phyloP scores from a whole-genome alignment of 2,113 vertebrate species.

The Lycocorax pyrrhopterus region DNA sequence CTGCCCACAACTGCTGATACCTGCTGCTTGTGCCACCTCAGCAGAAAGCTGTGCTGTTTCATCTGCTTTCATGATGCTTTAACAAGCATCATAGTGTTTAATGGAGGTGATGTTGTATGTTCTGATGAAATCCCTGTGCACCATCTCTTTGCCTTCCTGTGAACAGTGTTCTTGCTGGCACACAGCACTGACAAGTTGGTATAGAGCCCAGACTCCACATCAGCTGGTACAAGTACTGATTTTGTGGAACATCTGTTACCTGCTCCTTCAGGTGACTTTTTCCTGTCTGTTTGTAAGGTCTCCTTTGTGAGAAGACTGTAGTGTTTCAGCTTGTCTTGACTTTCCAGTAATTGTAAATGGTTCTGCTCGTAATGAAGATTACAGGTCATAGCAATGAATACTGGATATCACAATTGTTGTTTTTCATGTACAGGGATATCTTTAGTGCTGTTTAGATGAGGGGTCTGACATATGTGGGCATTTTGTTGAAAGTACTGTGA shows the following conservation, averaged over 20 bases:
- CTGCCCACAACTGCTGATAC: background rate
- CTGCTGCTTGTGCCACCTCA: background rate
- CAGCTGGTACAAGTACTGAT: background rate
- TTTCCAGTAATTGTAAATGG: background rate
- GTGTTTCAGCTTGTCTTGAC: background rate
- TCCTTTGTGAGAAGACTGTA: background rate
- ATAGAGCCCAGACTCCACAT: background rate
- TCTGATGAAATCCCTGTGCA: background rate
- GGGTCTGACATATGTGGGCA: rapidly evolving
- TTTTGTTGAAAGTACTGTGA: background rate
- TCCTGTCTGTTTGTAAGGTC: rapidly evolving
- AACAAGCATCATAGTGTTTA: background rate
- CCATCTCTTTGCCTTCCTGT: background rate
- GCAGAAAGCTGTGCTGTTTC: background rate
- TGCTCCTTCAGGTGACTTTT: background rate
- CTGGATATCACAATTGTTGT: background rate
- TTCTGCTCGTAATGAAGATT: background rate
- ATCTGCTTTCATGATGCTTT: background rate
- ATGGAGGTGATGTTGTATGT: background rate
- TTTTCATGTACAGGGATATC: background rate
- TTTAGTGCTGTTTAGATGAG: background rate
- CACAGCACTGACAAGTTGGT: background rate
- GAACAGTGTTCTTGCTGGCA: background rate
- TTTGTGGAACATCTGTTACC: background rate
- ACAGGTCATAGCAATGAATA: background rate